Evolutionary conservation across 2,113 vertebrate genomes (phyloP), one percentile per base, ranked within the genome.

Genomic region (Sapayoa aenigma): DNA sequence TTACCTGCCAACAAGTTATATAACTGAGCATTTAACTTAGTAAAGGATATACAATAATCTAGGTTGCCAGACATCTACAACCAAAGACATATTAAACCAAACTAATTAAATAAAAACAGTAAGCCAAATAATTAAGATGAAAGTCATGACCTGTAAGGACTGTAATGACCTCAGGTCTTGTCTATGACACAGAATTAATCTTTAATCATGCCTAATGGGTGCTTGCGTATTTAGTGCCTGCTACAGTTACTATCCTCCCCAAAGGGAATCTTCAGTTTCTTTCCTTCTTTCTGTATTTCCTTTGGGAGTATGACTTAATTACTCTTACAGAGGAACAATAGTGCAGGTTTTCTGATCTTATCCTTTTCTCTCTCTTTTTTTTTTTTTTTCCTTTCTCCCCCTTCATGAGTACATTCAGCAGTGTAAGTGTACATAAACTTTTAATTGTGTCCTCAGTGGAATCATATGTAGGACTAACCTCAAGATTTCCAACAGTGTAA

Each of bases 41-140:
- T 90, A 84, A 90, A 81, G 67, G 68, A 24, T 71, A 27, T 12
- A 49, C 31, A 66, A 46, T 82, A 90, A 84, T 93, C 66, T 73
- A 42, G 6, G 77, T 74, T 94, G 82, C 73, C 80, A 93, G 83
- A 83, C 75, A 86, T 92, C 84, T 95, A 92, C 90, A 96, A 94
- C 80, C 76, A 95, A 97, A 97, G 95, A 97, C 91, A 97, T 87
- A 96, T 97, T 97, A 97, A 96, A 77, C 59, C 73, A 52, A 83
- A 59, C 75, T 98, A 98, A 98, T 98, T 97, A 97, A 98, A 97
- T 97, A 97, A 97, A 98, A 98, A 97, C 89, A 96, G 92, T 97
- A 97, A 97, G 90, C 71, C 94, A 97, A 97, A 97, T 96, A 91
- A 97, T 97, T 97, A 96, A 97, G 92, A 88, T 78, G 88, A 93